Conservation (phyloP, 2,888 invertebrate species). For the Philhelius pedissequus region DNA sequence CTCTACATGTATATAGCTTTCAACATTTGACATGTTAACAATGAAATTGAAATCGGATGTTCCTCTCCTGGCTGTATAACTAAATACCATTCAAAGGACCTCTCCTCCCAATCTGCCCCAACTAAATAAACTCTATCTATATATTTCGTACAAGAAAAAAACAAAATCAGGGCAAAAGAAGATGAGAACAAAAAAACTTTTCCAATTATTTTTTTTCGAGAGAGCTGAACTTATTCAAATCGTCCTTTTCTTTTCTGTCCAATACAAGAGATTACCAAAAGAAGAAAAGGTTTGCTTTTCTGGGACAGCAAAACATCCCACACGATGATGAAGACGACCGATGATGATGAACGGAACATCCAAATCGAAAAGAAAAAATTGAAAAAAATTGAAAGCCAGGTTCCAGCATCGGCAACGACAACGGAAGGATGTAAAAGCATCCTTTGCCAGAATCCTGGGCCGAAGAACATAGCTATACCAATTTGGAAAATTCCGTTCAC, state of each 20-base stretch:
- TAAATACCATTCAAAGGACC: slow-evolving; percentile 31
- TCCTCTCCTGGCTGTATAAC: background rate
- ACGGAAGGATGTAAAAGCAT: slow-evolving; percentile 3
- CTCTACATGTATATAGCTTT: background rate
- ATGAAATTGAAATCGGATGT: slow-evolving; percentile 33
- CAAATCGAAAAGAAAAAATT: slow-evolving; percentile 21
- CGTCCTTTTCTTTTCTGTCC: slow-evolving; percentile 34
- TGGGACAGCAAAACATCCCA: slow-evolving; percentile 25
- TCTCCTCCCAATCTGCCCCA: background rate
- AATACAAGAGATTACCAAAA: slow-evolving; percentile 11
- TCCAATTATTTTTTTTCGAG: slow-evolving; percentile 53
- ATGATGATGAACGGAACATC: background rate
- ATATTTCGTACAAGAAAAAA: background rate
- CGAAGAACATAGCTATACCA: background rate
- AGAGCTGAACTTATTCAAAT: slow-evolving; percentile 61
- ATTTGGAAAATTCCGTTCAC: slow-evolving; percentile 11
- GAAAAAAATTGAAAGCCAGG: slow-evolving; percentile 7
- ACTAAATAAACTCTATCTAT: slow-evolving; percentile 7
- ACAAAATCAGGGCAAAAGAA: background rate
- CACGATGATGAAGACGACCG: background rate
- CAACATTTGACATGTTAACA: slow-evolving; percentile 45
- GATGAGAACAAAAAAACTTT: slow-evolving; percentile 45
- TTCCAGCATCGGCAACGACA: slow-evolving; percentile 1
- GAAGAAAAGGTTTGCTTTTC: slow-evolving; percentile 7
- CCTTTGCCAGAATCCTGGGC: background rate